A percentile compares a stretch with the other conserved stretches of the same genome.
Evolutionary conservation across 2,797 vertebrate species (phyloP).

Genomic region (Carapus acus): DNA sequence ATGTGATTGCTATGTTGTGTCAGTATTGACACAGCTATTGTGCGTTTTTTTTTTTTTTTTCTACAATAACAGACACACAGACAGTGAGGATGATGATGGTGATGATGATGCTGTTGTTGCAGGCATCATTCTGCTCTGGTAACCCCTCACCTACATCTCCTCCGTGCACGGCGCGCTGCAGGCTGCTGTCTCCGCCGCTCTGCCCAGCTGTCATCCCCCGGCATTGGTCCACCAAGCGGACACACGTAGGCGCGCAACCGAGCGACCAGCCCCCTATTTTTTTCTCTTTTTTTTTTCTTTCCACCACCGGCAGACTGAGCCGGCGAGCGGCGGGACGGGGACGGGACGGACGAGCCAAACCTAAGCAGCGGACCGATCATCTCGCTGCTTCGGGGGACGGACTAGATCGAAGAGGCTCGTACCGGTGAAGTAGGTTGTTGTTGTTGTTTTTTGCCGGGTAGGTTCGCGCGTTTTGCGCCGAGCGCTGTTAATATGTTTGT

Average conservation of each 20-base stretch:
- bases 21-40: not conserved
- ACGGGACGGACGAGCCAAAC: conserved; percentile 3
- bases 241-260: conserved; percentile 62
- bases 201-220: conserved; percentile 65
- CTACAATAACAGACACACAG: conserved; percentile 2
- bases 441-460: not conserved
- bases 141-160: conserved; percentile 64
- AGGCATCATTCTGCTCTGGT: conserved; percentile 36
- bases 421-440: conserved; percentile 25
- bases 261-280: conserved; percentile 47
- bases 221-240: conserved; percentile 57
- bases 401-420: conserved; percentile 13
- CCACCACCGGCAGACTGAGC: conserved; percentile 47
- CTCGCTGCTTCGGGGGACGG: conserved; percentile 33
- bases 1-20: not conserved
- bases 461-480: not conserved
- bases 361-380: conserved; percentile 23
- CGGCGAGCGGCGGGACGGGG: conserved; percentile 54
- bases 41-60: too few species aligned
- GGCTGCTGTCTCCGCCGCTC: conserved; percentile 55
- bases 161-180: conserved; percentile 36
- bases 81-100: not conserved
- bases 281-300: too few species aligned
- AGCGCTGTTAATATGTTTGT: conserved; percentile 26
- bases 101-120: conserved; percentile 17